A percentile compares a stretch with the other conserved stretches of the same genome.
Conservation (phyloP, 53 echinoderm and acorn worm genomes). For the Apostichopus leukothele region DNA sequence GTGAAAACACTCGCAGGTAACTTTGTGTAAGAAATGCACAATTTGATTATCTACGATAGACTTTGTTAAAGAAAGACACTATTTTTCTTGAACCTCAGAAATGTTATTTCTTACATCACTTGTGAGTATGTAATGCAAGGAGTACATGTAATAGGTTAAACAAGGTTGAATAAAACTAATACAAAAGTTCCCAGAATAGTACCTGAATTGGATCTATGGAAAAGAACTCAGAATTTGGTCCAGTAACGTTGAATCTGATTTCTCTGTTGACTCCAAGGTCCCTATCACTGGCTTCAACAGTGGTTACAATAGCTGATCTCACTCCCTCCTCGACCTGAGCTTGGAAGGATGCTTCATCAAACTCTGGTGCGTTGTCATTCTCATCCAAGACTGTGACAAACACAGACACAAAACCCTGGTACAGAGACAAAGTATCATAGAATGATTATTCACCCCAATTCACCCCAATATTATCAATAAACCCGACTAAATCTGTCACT, state of each 20-base stretch:
- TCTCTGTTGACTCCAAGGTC: slow-evolving; percentile 75
- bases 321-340: slow-evolving; percentile 74
- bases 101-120: too few relatives aligned
- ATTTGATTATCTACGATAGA: too few relatives aligned
- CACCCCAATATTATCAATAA: neutral
- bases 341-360: slow-evolving; percentile 51
- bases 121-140: too few relatives aligned
- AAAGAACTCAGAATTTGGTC: neutral
- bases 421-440: neutral
- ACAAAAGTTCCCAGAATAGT: too few relatives aligned
- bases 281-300: slow-evolving; percentile 62
- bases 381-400: slow-evolving; percentile 70
- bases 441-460: neutral
- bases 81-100: too few relatives aligned
- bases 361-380: slow-evolving; percentile 86
- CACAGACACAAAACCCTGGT: slow-evolving; percentile 58
- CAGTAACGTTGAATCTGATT: slow-evolving; percentile 57
- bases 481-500: too few relatives aligned
- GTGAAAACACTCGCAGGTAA: too few relatives aligned
- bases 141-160: too few relatives aligned
- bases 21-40: too few relatives aligned
- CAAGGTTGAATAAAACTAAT: too few relatives aligned
- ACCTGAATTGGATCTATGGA: slow-evolving; percentile 37
- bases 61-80: too few relatives aligned
- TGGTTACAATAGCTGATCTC: slow-evolving; percentile 54